Evolutionary conservation across 2,888 invertebrate genomes (phyloP).

Genomic region (Sussaba pulchella): DNA sequence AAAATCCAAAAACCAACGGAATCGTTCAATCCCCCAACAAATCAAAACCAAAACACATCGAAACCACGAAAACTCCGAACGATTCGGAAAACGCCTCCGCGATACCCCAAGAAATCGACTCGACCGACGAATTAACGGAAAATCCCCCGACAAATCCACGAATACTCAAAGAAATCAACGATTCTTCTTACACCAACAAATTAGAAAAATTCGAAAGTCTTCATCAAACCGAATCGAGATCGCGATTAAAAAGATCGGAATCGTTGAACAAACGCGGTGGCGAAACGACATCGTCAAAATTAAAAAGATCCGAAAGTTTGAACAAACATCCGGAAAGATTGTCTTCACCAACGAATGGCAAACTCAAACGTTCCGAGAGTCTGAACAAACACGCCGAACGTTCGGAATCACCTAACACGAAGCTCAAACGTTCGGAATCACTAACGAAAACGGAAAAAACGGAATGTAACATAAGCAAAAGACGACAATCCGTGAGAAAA

Average conservation of each 20-base stretch:
- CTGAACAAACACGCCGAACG: constrained; percentile 82
- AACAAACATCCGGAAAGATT: constrained; percentile 85
- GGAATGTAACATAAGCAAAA: constrained; percentile 92
- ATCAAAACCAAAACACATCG: constrained; percentile 71
- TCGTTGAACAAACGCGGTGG: constrained; percentile 87
- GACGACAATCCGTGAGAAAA: constrained; percentile 85
- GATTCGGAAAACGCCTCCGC: constrained; percentile 61
- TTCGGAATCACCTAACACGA: constrained; percentile 83
- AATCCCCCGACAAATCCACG: constrained; percentile 50
- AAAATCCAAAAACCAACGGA: constrained; percentile 65
- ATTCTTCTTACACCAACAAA: constrained; percentile 79
- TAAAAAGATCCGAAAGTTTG: constrained; percentile 88
- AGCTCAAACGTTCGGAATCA: constrained; percentile 87
- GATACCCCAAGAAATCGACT: constrained; percentile 30
- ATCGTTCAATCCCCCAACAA: constrained; percentile 31
- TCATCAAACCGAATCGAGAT: constrained; percentile 80
- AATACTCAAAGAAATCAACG: constrained; percentile 63
- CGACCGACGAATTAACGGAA: too few species aligned
- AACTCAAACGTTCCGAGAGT: constrained; percentile 81
- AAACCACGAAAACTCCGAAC: constrained; percentile 67
- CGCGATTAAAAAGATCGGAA: constrained; percentile 87
- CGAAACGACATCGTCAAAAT: constrained; percentile 85
- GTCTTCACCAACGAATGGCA: constrained; percentile 78
- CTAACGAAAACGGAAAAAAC: constrained; percentile 91
- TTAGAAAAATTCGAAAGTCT: constrained; percentile 81